These are phyloP conservation scores for Drosophila ironensis DNA, from an alignment of 1,140 invertebrate species.

Conservation along the genomic window DNA sequence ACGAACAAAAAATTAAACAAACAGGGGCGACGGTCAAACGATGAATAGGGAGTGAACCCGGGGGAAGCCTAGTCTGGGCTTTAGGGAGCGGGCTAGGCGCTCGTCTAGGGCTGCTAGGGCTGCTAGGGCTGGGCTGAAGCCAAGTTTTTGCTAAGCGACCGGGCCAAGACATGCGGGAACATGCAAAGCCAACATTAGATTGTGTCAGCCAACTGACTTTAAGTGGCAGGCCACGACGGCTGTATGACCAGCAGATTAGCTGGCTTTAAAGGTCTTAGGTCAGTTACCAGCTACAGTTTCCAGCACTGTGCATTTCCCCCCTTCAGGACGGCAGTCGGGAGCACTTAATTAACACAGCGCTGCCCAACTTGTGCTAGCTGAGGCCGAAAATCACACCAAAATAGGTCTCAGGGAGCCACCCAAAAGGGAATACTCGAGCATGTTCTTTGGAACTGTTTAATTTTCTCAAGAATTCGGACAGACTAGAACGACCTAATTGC, in stretches of 20 bases:
- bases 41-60: neutral
- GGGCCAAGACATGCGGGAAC: conserved; percentile 15
- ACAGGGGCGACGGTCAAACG: neutral
- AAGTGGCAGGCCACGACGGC: conserved; percentile 31
- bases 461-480: neutral
- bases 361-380: neutral
- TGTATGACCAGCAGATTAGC: conserved; percentile 35
- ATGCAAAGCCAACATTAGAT: conserved; percentile 52
- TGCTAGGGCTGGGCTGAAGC: conserved; percentile 1
- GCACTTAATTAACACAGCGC: conserved; percentile 29
- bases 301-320: conserved; percentile 8
- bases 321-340: neutral
- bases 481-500: neutral
- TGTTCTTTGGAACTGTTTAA: neutral
- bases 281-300: neutral
- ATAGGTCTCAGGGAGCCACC: neutral
- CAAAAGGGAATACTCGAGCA: conserved; percentile 10
- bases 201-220: conserved; percentile 38
- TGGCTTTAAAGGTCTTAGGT: conserved; percentile 21
- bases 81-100: neutral
- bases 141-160: conserved; percentile 9
- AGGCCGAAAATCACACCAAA: neutral
- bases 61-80: neutral
- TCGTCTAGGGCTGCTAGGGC: too few species aligned
- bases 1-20: conserved; percentile 33